Evolutionary conservation across 2,888 invertebrate species (phyloP), one percentile per base, ranked within the genome.

Genomic region (Apantesis nais): DNA sequence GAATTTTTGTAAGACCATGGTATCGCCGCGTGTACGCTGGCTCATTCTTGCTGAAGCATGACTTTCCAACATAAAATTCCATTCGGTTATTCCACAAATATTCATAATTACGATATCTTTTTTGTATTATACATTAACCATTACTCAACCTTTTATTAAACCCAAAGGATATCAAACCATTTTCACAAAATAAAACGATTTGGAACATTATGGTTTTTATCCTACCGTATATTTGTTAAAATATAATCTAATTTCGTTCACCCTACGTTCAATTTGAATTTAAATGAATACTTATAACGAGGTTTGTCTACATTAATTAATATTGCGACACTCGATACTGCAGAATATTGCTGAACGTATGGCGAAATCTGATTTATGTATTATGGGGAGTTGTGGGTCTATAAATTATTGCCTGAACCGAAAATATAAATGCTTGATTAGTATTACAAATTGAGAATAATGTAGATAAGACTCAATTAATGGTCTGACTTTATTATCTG

Each of bases 241-340:
- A 81, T 86, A 85, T 89, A 90, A 90, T 90, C 86, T 86, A 86
- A 89, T 88, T 85, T 79, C 79, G 81, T 76, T 77, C 81, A 78
- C 79, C 82, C 79, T 83, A 82, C 82, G 74, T 85, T 84, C 88
- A 90, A 92, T 92, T 91, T 92, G 91, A 90, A 92, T 92, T 88
- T 87, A 89, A 89, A 92, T 90, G 89, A 88, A 83, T 76, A 75
- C 70, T 74, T 82, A 77, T 80, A 79, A 84, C 84, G 79, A 83
- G 74, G 78, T 79, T 74, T 80, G 86, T 76, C 77, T 75, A 78
- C 83, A 86, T 89, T 89, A 89, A 91, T 91, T 89, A 86, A 85
- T 85, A 83, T 82, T 77, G 81, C 81, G 84, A 79, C 80, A 80
- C 83, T 66, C 76, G 80, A 85, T 83, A 77, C 67, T 61, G 66